Evolutionary conservation across 2,113 vertebrate species (phyloP), one percentile per base, ranked within the genome.

Genomic region (Nothocercus julius): DNA sequence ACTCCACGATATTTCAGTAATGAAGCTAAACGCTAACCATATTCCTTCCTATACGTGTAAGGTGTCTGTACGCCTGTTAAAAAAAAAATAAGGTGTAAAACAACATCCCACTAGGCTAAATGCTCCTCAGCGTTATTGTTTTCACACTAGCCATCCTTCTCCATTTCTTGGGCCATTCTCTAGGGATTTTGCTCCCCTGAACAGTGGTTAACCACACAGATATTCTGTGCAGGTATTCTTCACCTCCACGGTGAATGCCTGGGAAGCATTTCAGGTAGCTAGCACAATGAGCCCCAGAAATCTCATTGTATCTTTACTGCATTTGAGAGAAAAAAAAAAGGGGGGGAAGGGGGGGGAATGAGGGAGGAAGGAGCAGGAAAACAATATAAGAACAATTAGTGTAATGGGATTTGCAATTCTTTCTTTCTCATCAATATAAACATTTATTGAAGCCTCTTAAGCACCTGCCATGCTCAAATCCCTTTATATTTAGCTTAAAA

Each of bases 341-440:
- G 17, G 17, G 17, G 15, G 15, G 17, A 17, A 45, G 45, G 34
- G 22, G 86, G 64, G 56, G 78, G 11, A 63, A 79, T 73, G 47
- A 69, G 45, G 14, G 20, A 76, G 4, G 34, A 76, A 18, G 85
- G 70, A 45, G 30, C 49, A 82, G 27, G 25, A 62, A 77, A 92
- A 25, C 45, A 51, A 73, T 47, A n/a, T 20, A 87, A 72, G 58
- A 82, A 90, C 54, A n/a, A 92, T 70, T 72, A 91, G 32, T 18
- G 47, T 85, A 74, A 82, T 85, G 51, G 59, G 76, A 83, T 95
- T 95, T 93, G 75, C 78, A 92, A 81, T 90, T 94, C 68, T 85
- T 76, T 25, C 86, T 47, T 54, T 77, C 95, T 84, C 80, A 96
- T 95, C 92, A 90, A 92, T 66, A 86, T 18, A 94, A 91, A 83